Conservation (phyloP, 2,888 invertebrate species). For the Drosophila anomelani region DNA sequence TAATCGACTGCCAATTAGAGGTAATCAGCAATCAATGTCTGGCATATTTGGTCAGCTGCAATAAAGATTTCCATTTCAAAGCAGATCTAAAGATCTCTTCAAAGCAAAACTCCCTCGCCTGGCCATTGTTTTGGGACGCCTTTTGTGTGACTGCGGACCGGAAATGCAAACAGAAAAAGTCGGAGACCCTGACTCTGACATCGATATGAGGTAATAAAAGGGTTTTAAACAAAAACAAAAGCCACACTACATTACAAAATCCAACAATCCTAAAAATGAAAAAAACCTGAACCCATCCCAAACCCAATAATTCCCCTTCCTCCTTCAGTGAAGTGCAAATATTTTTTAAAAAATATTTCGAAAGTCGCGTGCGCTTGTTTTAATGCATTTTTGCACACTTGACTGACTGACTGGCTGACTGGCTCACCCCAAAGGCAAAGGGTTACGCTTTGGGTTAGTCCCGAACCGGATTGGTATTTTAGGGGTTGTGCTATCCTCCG, state of each 20-base stretch:
- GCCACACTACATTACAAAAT: constrained; percentile 30
- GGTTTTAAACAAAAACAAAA: constrained; percentile 70
- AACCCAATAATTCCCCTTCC: constrained; percentile 3
- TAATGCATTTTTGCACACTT: constrained; percentile 79
- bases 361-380: constrained; percentile 68
- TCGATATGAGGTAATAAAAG: constrained; percentile 77
- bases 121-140: constrained; percentile 2
- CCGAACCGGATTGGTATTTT: constrained; percentile 12
- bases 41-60: constrained; percentile 47
- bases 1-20: constrained; percentile 55
- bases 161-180: constrained; percentile 55
- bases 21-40: constrained; percentile 47
- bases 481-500: constrained; percentile 31
- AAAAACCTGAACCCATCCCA: constrained; percentile 5
- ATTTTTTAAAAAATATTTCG: constrained; percentile 46
- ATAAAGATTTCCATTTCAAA: constrained; percentile 21
- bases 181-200: constrained; percentile 44
- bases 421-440: constrained; percentile 19
- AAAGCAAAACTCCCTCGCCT: constrained; percentile 35
- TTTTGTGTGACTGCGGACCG: constrained; percentile 49
- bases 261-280: background rate
- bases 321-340: constrained; percentile 55
- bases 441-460: constrained; percentile 29
- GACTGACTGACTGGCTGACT: constrained; percentile 69
- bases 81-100: background rate